Base-by-base conservation (phyloP, 2,797 vertebrate species). In the Hydrocynus forskahlii region DNA sequence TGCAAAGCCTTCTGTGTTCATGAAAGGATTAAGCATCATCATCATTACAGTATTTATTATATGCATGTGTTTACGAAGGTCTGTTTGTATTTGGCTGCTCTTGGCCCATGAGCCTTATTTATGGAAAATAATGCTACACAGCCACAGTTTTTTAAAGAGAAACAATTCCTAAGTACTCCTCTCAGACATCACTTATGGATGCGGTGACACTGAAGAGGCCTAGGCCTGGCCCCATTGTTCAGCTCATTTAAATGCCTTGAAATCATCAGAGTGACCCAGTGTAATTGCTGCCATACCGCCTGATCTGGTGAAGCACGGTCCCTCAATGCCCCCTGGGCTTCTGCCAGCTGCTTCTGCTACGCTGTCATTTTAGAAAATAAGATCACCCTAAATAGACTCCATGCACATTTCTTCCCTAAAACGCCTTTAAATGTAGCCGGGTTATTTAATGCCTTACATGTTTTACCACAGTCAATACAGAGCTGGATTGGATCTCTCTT, bases 271-370 rank as follows among this genome's bases (percentile, higher is more conserved):
- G 71, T 80, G 77, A 81, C 80, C 63, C 14, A 55, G 64, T 60
- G 66, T 86, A 84, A 84, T 84, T 80, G 70, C 54, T 80, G 73
- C 76, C 72, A 79, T 64, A 19, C 76, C 57, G 45, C 29, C 19
- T 35, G 35, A 60, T 83, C 55, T 75, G 72, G 21, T 54, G 35
- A 74, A 57, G 50, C 57, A 21, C 7, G 48, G 71, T 79, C 43
- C 43, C 38, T 69, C 67, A 12, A 79, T 10, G 17, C 81, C 64
- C 60, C 60, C 21, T 38, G 63, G 76, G 55, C 60, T 83, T 62
- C 63, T 68, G 69, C 78, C 67, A 78, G 81, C 70, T 73, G 23
- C 76, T 72, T 35, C n/a, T 67, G 75, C 67, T 73, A 73, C 55
- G 16, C 70, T 81, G 73, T 84, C 80, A 84, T 82, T 84, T 82